phyloP scores from a whole-genome alignment of 2,888 invertebrate species.

The Teinopalpus imperialis region DNA sequence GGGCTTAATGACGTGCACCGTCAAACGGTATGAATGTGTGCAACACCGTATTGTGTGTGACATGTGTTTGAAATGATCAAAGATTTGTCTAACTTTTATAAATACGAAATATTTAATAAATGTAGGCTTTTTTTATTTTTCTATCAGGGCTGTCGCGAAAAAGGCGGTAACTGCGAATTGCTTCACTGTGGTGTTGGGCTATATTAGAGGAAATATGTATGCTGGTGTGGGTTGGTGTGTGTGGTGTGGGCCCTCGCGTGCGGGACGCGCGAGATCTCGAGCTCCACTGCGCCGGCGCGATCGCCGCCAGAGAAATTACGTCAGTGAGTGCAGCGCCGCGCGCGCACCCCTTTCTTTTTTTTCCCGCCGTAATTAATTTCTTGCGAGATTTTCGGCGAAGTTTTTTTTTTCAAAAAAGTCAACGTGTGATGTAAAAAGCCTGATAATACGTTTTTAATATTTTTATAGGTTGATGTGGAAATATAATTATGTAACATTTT shows the following conservation, averaged over 20 bases:
- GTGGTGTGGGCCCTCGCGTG: conserved; percentile 46
- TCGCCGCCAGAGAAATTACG: conserved; percentile 63
- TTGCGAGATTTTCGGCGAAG: conserved; percentile 65
- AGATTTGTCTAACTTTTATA: background rate
- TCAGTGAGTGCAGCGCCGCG: conserved; percentile 60
- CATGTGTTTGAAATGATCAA: conserved; percentile 26
- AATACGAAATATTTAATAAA: background rate
- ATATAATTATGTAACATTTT: background rate
- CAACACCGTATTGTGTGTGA: conserved; percentile 29
- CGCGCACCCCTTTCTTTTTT: conserved; percentile 76
- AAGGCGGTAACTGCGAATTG: background rate
- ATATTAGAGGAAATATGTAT: conserved; percentile 27
- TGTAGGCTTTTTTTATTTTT: background rate
- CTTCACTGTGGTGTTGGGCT: conserved; percentile 13
- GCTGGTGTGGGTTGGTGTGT: conserved; percentile 26
- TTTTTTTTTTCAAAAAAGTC: conserved; percentile 44
- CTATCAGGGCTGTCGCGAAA: background rate
- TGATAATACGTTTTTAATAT: conserved; percentile 4
- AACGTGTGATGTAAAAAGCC: conserved; percentile 26
- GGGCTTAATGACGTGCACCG: conserved; percentile 27
- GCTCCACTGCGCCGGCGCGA: conserved; percentile 58
- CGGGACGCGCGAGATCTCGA: conserved; percentile 64
- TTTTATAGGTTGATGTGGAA: conserved; percentile 8
- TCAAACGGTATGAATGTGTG: conserved; percentile 18
- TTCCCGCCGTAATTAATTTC: conserved; percentile 73